Evolutionary conservation across 1,140 invertebrate species (phyloP), one percentile per base, ranked within the genome.

Genomic region (Mamestra configurata): DNA sequence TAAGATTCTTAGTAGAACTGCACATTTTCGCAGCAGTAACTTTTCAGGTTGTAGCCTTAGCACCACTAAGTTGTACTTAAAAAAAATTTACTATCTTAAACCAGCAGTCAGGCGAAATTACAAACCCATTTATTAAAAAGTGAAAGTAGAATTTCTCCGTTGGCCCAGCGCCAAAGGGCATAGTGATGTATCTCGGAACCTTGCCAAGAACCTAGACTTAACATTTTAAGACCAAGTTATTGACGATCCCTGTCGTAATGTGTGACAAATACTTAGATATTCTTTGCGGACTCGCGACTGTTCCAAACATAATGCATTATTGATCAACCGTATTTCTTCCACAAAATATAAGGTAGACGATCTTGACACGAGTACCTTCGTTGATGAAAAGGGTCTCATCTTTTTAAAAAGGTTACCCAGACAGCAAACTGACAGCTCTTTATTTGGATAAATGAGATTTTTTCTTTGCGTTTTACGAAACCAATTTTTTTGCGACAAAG

Each of bases 131-230:
- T 59, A 68, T 53, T 73, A 68, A 84, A 83, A 84, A 88, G 88
- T 82, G 83, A 87, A 86, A 87, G 86, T 59, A 64, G 46, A 81
- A 77, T 87, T 86, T 82, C 61, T 77, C 46, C 59, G 66, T 84
- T 86, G 88, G 89, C 82, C 10, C 1, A 22, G 10, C n/a, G 82
- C 87, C 87, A 89, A 84, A 84, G 85, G 86, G 83, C 81, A 82
- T 80, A 81, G 84, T 85, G 76, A 71, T 77, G 53, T 59, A 35
- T 70, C n/a, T 82, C 71, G 81, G 80, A 82, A 71, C 46, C 31
- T 61, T 84, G 84, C 83, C 84, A 87, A 82, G 10, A 77, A 61
- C 40, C 64, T 10, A 76, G 64, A 57, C 64, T 51, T 57, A 46
- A 76, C 51, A 80, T 70, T 71, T 76, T 46, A 75, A 78, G 77